phyloP scores from a whole-genome alignment of 2,888 invertebrate species.

The Drosophila incognita region DNA sequence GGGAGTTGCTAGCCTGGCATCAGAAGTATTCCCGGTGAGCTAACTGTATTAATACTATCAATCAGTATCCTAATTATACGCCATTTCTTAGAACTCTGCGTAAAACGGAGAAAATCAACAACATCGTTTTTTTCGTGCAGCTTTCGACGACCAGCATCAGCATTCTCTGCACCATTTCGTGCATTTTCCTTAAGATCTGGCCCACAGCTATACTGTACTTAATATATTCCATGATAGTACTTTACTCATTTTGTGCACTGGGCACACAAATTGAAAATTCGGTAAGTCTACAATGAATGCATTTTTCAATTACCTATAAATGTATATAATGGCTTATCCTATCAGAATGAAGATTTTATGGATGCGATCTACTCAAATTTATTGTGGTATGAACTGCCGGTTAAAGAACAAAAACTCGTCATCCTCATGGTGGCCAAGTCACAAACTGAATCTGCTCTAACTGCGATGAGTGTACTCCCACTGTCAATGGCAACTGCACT shows the following conservation, averaged over 20 bases:
- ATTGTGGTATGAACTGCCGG: conserved; percentile 68
- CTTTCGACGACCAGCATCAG: conserved; percentile 45
- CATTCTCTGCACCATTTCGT: conserved; percentile 66
- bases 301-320: accelerated
- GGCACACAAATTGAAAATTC: conserved; percentile 72
- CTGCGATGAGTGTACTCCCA: conserved; percentile 57
- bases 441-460: conserved; percentile 51
- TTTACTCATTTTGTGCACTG: conserved; percentile 72
- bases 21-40: conserved; percentile 69
- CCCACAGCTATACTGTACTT: conserved; percentile 67
- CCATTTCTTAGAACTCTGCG: conserved; percentile 41
- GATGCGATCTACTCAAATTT: conserved; percentile 56
- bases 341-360: conserved; percentile 56
- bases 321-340: background rate
- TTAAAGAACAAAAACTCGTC: conserved; percentile 59
- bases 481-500: conserved; percentile 63
- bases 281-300: conserved; percentile 30
- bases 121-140: conserved; percentile 63
- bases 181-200: conserved; percentile 65
- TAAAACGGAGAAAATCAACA: conserved; percentile 50
- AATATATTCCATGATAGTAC: conserved; percentile 40
- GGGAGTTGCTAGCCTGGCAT: conserved; percentile 67
- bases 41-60: accelerated
- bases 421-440: conserved; percentile 65
- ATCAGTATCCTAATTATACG: background rate